Conservation (phyloP, 2,113 vertebrate species). For the Hydropotes inermis region DNA sequence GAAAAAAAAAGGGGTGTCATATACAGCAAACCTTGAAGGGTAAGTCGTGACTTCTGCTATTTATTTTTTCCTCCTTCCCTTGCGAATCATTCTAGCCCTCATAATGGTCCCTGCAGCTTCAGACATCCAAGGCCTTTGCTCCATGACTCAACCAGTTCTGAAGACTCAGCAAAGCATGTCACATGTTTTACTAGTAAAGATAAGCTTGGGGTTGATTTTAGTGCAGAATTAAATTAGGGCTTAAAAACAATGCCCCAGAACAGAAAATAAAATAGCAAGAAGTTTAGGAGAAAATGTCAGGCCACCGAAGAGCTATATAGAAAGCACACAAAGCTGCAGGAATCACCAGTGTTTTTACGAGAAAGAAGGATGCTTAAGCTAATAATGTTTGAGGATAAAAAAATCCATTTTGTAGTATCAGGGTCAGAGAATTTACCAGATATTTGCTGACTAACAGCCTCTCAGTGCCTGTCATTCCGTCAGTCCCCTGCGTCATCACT, state of each 20-base stretch:
- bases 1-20: background rate
- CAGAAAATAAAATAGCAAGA: background rate
- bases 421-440: slow-evolving; percentile 14
- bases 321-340: background rate
- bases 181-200: background rate
- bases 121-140: background rate
- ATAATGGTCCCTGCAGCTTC: background rate
- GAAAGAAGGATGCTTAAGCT: background rate
- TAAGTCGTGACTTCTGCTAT: slow-evolving; percentile 2
- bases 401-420: background rate
- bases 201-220: slow-evolving; percentile 13
- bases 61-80: background rate
- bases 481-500: background rate
- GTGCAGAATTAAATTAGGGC: background rate
- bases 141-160: background rate
- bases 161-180: background rate
- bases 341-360: background rate
- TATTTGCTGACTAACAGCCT: slow-evolving; percentile 1
- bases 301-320: background rate
- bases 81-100: background rate
- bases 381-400: slow-evolving; percentile 4
- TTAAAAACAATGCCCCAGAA: background rate
- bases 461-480: background rate
- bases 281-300: background rate
- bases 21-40: background rate